These are phyloP conservation scores for Pocillopora verrucosa DNA, from an alignment of 64 coral and sea anemone genomes.

Conservation along the genomic window DNA sequence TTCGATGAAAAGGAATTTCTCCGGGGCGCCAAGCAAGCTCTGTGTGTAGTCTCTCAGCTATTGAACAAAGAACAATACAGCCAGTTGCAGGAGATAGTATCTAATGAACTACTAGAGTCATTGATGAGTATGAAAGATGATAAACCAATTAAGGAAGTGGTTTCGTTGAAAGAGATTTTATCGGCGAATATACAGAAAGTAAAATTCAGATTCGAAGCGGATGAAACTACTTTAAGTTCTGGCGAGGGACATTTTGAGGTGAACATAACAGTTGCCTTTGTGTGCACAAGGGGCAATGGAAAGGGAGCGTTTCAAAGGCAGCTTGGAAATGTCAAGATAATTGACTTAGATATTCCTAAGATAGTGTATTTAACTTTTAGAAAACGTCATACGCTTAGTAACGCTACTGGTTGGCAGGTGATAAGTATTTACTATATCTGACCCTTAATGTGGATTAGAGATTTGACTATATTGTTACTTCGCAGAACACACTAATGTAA, in stretches of 20 bases:
- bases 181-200: constrained; percentile 68
- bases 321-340: constrained; percentile 81
- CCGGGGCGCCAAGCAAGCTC: constrained; percentile 70
- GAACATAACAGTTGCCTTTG: constrained; percentile 66
- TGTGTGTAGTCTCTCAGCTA: constrained; percentile 55
- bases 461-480: no score
- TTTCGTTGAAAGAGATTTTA: constrained; percentile 53
- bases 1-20: constrained; percentile 87
- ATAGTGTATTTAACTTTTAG: constrained; percentile 75
- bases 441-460: no score
- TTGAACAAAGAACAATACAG: constrained; percentile 37
- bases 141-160: constrained; percentile 20
- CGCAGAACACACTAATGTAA: no score
- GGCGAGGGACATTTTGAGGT: constrained; percentile 39
- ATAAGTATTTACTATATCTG: constrained; percentile 23
- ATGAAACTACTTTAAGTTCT: background rate
- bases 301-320: constrained; percentile 12
- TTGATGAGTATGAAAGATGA: constrained; percentile 40
- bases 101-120: constrained; percentile 35
- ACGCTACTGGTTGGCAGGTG: constrained; percentile 72
- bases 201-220: constrained; percentile 49
- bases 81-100: constrained; percentile 54
- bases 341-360: constrained; percentile 43
- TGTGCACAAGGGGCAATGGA: constrained; percentile 24
- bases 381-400: constrained; percentile 41